phyloP scores from a whole-genome alignment of 2,113 vertebrate genomes.

The Isurus oxyrinchus region DNA sequence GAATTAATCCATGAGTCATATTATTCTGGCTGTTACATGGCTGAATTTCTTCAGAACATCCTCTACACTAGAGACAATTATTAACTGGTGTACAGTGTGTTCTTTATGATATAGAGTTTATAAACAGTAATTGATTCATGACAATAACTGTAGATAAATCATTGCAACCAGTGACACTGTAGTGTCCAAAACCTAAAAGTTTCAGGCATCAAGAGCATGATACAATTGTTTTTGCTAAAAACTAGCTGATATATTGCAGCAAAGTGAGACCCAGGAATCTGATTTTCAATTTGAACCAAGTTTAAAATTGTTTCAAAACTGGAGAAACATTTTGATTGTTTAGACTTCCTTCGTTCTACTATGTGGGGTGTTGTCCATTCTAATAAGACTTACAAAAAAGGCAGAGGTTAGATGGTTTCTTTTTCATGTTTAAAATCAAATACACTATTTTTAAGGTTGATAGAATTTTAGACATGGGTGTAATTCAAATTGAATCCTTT shows the following conservation, averaged over 20 bases:
- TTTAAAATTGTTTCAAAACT: background rate
- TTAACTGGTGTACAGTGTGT: background rate
- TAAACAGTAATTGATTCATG: too few species aligned
- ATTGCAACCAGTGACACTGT: background rate
- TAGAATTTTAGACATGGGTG: background rate
- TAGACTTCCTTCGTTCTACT: background rate
- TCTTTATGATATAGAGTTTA: background rate
- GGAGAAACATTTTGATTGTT: background rate
- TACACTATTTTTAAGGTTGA: background rate
- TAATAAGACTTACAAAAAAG: background rate
- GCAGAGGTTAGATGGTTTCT: background rate
- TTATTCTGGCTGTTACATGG: background rate
- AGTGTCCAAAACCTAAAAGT: background rate
- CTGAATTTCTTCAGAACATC: background rate
- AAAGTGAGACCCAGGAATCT: background rate
- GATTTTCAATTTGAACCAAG: background rate
- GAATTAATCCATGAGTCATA: background rate
- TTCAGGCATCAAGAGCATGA: background rate
- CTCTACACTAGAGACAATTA: background rate
- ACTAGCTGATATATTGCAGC: background rate
- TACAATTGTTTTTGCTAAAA: background rate
- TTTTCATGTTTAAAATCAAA: background rate
- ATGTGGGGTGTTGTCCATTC: background rate
- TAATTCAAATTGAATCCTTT: background rate
- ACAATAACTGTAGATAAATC: too few species aligned